Conservation (phyloP, 2,113 vertebrate species). For the Dasyornis broadbenti region DNA sequence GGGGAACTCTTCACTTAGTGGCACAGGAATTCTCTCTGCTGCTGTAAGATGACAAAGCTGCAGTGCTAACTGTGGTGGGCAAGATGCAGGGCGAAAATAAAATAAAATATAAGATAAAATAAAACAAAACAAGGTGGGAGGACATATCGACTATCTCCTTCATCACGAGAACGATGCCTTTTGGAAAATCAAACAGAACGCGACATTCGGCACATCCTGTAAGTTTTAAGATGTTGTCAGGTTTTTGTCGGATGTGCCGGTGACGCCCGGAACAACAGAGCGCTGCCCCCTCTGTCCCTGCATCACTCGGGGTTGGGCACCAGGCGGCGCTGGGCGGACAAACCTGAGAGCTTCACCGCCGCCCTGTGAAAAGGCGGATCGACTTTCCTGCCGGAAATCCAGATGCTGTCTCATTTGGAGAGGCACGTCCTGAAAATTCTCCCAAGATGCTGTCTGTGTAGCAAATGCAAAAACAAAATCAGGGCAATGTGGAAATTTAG, state of each 20-base stretch:
- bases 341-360: background rate
- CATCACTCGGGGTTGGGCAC: fast-evolving
- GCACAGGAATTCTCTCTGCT: background rate
- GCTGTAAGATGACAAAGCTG: fast-evolving
- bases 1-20: background rate
- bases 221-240: fast-evolving
- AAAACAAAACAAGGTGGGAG: background rate
- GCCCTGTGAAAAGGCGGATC: background rate
- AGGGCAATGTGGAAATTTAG: background rate
- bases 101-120: background rate
- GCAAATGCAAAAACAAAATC: background rate
- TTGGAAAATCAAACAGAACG: background rate
- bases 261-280: fast-evolving
- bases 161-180: fast-evolving
- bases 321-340: background rate
- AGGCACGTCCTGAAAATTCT: fast-evolving
- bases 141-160: background rate
- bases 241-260: fast-evolving
- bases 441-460: fast-evolving
- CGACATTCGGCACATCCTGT: fast-evolving
- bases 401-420: fast-evolving
- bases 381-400: fast-evolving
- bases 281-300: fast-evolving
- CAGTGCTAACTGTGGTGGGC: fast-evolving
- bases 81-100: background rate